Evolutionary conservation across 2,888 invertebrate species (phyloP).

Genomic region (Hypselothyrea guttata): DNA sequence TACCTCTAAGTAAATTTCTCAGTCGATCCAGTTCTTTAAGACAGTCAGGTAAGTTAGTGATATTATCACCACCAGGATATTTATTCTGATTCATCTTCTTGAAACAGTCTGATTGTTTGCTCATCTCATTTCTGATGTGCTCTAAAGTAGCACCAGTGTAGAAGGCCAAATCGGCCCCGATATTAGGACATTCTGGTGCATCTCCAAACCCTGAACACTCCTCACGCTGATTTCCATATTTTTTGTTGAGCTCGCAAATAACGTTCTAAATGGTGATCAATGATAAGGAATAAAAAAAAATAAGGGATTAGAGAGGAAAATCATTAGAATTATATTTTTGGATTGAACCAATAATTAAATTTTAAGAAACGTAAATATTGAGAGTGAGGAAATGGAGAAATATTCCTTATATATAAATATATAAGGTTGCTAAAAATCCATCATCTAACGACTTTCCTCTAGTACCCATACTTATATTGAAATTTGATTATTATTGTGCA

Average conservation of each 20-base stretch:
- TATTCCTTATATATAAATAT: slow-evolving; percentile 14
- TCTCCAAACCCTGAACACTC: slow-evolving; percentile 52
- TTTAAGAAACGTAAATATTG: neutral
- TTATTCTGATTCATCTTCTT: slow-evolving; percentile 36
- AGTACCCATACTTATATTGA: neutral
- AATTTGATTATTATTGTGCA: slow-evolving; percentile 16
- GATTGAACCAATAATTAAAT: slow-evolving; percentile 17
- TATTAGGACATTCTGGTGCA: slow-evolving; percentile 50
- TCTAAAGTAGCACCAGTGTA: slow-evolving; percentile 74
- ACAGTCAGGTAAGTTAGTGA: slow-evolving; percentile 47
- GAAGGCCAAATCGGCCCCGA: slow-evolving; percentile 74
- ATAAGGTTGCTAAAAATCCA: slow-evolving; percentile 25
- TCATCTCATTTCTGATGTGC: slow-evolving; percentile 76
- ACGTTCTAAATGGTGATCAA: slow-evolving; percentile 47
- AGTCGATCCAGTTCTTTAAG: slow-evolving; percentile 57
- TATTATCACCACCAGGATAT: slow-evolving; percentile 22
- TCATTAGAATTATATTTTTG: slow-evolving; percentile 42
- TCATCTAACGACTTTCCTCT: slow-evolving; percentile 55
- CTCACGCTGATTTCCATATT: slow-evolving; percentile 42
- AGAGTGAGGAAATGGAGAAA: slow-evolving; percentile 38
- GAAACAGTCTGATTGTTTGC: slow-evolving; percentile 55
- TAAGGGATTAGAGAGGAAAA: slow-evolving; percentile 52
- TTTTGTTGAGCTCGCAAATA: slow-evolving; percentile 61
- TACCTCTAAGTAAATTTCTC: slow-evolving; percentile 38
- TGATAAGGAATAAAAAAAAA: slow-evolving; percentile 24